Base-by-base conservation (phyloP, 2,888 invertebrate species). In the Eueremaeus valkanovi region DNA sequence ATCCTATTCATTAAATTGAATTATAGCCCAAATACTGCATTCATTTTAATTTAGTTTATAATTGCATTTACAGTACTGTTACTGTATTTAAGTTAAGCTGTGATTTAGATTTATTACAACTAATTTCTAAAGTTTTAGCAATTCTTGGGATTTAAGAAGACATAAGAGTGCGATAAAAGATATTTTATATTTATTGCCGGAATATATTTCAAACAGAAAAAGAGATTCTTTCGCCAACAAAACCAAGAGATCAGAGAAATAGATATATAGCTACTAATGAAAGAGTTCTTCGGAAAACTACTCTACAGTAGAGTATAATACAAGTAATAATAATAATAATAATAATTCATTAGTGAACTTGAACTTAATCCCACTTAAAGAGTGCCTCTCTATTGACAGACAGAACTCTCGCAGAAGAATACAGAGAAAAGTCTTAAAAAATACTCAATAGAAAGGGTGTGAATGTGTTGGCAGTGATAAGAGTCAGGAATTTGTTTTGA, bases 51-150 rank as follows among this genome's bases (percentile, higher is more conserved):
- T n/a, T 24, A 29, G 16, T 13, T 31, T 11, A 29, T 16, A 55
- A 55, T 27, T 27, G 55, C 27, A 27, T 8, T 55, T 11, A 36
- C 36, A 5, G 36, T 8, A 36, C 5, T 5, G 5, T 5, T 11
- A 36, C 6, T 36, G 6, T 36, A 5, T 36, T 11, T 36, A 36
- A 11, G 11, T 24, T 63, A 9, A 66, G 21, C 36, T 36, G 63
- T 66, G 36, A 36, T 36, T 66, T 36, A 66, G 63, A 66, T 66
- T 66, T 66, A 66, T 66, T 33, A 11, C 31, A 36, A 33, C 36
- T 3, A 2, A 61, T n/a, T n/a, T 8, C 6, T n/a, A 55, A 24
- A 55, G 55, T 27, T 21, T 11, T 11, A 55, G 9, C 16, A 55
- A 6, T 55, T 55, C 27, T 55, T 55, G 55, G 24, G 6, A 21